Evolutionary conservation across 2,888 invertebrate species (phyloP), one percentile per base, ranked within the genome.

Genomic region (Lordiphosa fenestrarum): DNA sequence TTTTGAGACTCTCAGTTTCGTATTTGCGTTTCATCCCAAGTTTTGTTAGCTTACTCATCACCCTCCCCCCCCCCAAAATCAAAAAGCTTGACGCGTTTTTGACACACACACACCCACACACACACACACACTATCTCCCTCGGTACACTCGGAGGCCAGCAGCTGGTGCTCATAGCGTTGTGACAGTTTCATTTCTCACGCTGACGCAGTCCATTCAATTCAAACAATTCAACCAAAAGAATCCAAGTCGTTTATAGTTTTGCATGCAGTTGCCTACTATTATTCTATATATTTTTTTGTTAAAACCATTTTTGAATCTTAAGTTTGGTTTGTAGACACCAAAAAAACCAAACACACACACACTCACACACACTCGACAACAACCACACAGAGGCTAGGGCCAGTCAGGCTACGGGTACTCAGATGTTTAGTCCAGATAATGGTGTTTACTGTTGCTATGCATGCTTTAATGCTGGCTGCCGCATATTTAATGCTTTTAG

Each of bases 391-490:
- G 53, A 51, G 40, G 53, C 46, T 25, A 60, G 53, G 61, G 47
- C 30, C 15, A 19, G 33, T 39, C 7, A 15, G 55, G 44, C 37
- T 36, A 41, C 25, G 7, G 25, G 25, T 25, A 25, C 25, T 7
- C 25, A 25, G 25, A 6, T 7, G 25, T 25, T 25, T 25, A 25
- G 25, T 25, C 38, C 41, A 30, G 30, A 30, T 30, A 10, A 10
- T 10, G 30, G 30, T 10, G 30, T 30, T 30, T 9, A 30, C 30
- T 30, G 50, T 51, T 72, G 77, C 80, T 69, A 77, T 88, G 88
- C 88, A 88, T 88, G 88, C 72, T 68, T 59, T 71, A 82, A 86
- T 86, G 86, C 87, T 88, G 88, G 87, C 88, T 88, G 88, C 85
- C 81, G 85, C 88, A 86, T 85, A 84, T 78, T 74, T 77, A 67